A percentile compares a stretch with the other conserved stretches of the same genome.
These are phyloP conservation scores for Chaetophractus vellerosus DNA, from an alignment of 2,797 vertebrate genomes.

Conservation along the genomic window DNA sequence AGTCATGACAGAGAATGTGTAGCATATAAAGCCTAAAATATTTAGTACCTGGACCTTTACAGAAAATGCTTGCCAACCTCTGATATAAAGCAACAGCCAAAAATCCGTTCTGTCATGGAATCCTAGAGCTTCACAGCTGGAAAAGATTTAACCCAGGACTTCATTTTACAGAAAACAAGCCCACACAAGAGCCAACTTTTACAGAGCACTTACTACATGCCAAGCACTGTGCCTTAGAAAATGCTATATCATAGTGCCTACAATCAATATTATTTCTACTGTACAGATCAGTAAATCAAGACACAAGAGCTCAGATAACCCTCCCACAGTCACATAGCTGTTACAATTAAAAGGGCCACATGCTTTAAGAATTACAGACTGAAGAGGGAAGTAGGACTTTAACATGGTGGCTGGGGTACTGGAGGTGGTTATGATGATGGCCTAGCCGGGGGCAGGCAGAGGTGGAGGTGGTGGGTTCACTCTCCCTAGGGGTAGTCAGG, in stretches of 20 bases:
- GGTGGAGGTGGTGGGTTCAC: too few relatives aligned
- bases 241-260: not conserved
- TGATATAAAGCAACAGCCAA: not conserved
- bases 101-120: not conserved
- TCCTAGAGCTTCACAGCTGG: not conserved
- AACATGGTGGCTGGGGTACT: too few relatives aligned
- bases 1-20: not conserved
- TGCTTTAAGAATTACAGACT: too few relatives aligned
- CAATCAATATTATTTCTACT: not conserved
- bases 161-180: not conserved
- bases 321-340: not conserved
- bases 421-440: too few relatives aligned
- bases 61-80: not conserved
- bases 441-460: too few relatives aligned
- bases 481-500: too few relatives aligned
- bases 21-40: not conserved
- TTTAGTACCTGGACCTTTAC: constrained; percentile 6
- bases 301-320: not conserved
- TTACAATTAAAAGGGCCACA: not conserved
- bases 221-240: not conserved
- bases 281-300: not conserved
- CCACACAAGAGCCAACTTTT: not conserved
- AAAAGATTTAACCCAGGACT: not conserved
- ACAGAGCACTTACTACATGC: not conserved
- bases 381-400: too few relatives aligned